Evolutionary conservation across 2,888 invertebrate species (phyloP).

Genomic region (Trissolcus brochymenae): DNA sequence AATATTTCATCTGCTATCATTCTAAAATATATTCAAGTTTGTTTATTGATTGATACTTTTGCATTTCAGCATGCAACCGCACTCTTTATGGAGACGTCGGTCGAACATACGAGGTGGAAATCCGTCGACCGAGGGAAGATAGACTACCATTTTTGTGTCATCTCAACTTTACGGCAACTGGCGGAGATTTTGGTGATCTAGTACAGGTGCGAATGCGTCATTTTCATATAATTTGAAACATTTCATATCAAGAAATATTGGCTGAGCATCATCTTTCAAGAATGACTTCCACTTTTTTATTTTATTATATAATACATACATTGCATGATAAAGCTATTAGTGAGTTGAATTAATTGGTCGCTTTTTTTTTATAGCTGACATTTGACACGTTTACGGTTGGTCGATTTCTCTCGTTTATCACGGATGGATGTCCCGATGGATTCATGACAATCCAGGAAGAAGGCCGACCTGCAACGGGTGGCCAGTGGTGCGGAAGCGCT

Average conservation of each 20-base stretch:
- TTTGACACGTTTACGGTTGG: conserved; percentile 91
- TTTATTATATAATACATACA: too few relatives aligned
- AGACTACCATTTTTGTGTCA: conserved; percentile 88
- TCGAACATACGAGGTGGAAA: conserved; percentile 87
- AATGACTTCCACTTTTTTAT: not conserved
- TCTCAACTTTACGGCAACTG: conserved; percentile 89
- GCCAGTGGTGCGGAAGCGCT: conserved; percentile 90
- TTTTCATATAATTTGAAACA: too few relatives aligned
- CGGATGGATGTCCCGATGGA: conserved; percentile 88
- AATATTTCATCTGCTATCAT: too few relatives aligned
- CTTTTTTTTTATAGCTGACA: conserved; percentile 82
- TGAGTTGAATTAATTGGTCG: conserved; percentile 36
- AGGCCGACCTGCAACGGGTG: conserved; percentile 84
- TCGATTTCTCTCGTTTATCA: conserved; percentile 86
- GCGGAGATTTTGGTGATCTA: conserved; percentile 86
- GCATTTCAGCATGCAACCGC: conserved; percentile 86
- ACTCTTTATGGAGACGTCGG: conserved; percentile 90
- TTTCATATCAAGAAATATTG: too few relatives aligned
- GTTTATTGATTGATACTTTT: conserved; percentile 55
- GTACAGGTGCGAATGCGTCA: conserved; percentile 82
- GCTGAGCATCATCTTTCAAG: too few relatives aligned
- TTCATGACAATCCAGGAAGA: conserved; percentile 87
- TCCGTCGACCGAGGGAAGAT: conserved; percentile 85
- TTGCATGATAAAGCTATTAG: not conserved
- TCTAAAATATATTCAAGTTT: not conserved